Conservation (phyloP, 2,797 vertebrate species). For the Phylloscopus collybita region DNA sequence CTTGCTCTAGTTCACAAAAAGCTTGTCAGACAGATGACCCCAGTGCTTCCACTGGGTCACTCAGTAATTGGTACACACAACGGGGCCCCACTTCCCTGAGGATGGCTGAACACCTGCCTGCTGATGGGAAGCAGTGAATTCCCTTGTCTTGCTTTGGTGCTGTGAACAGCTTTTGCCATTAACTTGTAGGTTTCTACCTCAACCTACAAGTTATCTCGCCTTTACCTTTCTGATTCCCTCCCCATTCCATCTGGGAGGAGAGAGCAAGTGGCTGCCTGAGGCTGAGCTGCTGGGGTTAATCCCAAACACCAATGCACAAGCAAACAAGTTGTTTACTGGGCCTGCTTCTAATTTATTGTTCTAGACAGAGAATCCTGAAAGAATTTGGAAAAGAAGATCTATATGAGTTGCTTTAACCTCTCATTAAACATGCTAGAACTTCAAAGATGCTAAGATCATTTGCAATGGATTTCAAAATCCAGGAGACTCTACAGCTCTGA, state of each 20-base stretch:
- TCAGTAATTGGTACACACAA: fast-evolving
- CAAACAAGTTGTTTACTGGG: fast-evolving
- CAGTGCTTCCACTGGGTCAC: not conserved
- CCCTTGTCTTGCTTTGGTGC: not conserved
- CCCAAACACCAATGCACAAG: not conserved
- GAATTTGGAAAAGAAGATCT: not conserved
- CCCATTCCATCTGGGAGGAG: not conserved
- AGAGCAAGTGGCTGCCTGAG: not conserved
- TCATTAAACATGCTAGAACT: not conserved
- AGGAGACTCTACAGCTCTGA: not conserved
- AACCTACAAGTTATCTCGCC: not conserved
- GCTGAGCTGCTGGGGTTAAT: not conserved
- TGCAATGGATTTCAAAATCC: not conserved
- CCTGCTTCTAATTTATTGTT: not conserved
- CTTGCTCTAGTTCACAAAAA: not conserved
- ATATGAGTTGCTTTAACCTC: not conserved
- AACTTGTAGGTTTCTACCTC: not conserved
- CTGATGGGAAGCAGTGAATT: not conserved
- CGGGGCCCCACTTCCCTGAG: not conserved
- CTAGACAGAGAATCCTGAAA: not conserved
- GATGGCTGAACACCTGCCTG: not conserved
- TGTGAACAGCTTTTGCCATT: not conserved
- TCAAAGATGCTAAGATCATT: not conserved
- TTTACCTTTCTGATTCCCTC: not conserved
- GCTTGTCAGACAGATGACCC: not conserved